Evolutionary conservation across 2,888 invertebrate genomes (phyloP).

Genomic region (Eumerus sabulonum): DNA sequence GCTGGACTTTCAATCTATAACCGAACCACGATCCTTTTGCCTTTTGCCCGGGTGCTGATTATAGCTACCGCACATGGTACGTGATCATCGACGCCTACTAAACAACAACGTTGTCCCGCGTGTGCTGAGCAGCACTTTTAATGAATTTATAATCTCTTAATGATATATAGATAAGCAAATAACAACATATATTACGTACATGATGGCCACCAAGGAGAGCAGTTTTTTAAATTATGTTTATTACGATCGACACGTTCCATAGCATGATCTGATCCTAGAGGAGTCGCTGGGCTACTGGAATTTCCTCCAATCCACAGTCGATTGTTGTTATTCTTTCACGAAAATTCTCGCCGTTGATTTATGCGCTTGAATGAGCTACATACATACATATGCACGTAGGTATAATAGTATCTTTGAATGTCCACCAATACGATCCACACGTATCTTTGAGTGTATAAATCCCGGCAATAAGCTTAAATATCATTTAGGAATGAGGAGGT

Average conservation of each 20-base stretch:
- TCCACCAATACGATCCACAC: conserved; percentile 35
- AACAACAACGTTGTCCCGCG: conserved; percentile 23
- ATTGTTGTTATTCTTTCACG: conserved; percentile 5
- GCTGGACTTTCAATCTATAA: too few relatives aligned
- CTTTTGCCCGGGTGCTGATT: conserved; percentile 67
- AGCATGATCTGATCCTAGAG: too few relatives aligned
- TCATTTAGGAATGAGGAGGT: conserved; percentile 54
- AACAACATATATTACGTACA: too few relatives aligned
- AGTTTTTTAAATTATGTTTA: conserved; percentile 26
- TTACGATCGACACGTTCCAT: conserved; percentile 59
- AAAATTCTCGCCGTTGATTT: conserved; percentile 32
- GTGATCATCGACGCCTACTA: conserved; percentile 70
- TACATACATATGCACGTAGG: background rate
- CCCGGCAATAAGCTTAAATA: conserved; percentile 44
- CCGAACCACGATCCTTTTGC: too few relatives aligned
- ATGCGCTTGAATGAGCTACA: too few relatives aligned
- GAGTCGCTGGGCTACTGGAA: conserved; percentile 42
- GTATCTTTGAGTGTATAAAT: conserved; percentile 35
- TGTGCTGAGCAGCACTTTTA: conserved; percentile 62
- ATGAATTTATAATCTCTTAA: conserved; percentile 70
- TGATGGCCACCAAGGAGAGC: too few relatives aligned
- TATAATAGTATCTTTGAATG: conserved; percentile 26
- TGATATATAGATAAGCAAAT: conserved; percentile 67
- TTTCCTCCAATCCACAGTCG: conserved; percentile 10
- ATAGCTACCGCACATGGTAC: conserved; percentile 71